phyloP scores from a whole-genome alignment of 2,113 vertebrate genomes.

The Acrocephalus arundinaceus region DNA sequence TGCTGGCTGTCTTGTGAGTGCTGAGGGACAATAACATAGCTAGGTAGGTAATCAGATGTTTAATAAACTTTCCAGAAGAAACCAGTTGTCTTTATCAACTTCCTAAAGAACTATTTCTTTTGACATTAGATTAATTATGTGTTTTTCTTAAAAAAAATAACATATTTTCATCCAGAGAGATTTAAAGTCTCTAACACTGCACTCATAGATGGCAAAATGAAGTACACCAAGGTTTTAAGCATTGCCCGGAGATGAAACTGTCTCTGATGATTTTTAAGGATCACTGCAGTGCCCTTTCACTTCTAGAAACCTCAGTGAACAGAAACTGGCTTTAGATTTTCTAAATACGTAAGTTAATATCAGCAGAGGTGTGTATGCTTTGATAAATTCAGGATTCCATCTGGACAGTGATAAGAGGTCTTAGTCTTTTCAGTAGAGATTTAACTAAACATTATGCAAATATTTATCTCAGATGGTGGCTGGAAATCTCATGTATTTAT shows the following conservation, averaged over 20 bases:
- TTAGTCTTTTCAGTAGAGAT: constrained; percentile 23
- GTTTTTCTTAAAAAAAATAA: not conserved
- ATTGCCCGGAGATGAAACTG: not conserved
- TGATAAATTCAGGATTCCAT: constrained; percentile 33
- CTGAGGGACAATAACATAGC: not conserved
- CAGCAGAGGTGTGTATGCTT: not conserved
- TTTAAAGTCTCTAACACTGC: not conserved
- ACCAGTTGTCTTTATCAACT: not conserved
- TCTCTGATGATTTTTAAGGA: not conserved
- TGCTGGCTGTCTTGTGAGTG: not conserved
- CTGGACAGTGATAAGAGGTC: constrained; percentile 27
- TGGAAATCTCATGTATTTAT: constrained; percentile 50
- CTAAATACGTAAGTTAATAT: not conserved
- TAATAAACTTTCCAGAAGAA: not conserved
- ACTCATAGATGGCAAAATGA: not conserved
- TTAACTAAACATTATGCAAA: constrained; percentile 53
- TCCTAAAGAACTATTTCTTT: not conserved
- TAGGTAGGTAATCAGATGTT: not conserved
- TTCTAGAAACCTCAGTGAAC: not conserved
- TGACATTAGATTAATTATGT: not conserved
- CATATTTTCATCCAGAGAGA: not conserved
- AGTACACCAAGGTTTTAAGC: not conserved
- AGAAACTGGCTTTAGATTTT: not conserved
- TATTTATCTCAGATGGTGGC: constrained; percentile 43
- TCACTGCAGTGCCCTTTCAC: not conserved